Conservation (phyloP, 2,888 invertebrate species). For the Lochmaea capreae region DNA sequence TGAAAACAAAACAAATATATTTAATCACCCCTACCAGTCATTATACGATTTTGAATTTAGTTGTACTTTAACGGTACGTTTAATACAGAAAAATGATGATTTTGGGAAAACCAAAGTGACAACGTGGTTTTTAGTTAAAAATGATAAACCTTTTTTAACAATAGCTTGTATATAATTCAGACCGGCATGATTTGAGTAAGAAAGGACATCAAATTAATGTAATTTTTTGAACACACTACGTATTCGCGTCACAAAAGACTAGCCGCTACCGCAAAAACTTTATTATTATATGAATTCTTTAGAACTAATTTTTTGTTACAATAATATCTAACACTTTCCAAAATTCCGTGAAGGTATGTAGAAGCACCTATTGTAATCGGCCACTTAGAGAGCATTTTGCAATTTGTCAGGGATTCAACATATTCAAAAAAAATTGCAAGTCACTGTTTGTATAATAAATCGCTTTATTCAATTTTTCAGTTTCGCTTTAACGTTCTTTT, state of each 20-base stretch:
- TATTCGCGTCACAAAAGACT: not conserved
- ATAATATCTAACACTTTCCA: conserved; percentile 11
- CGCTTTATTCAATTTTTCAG: conserved; percentile 40
- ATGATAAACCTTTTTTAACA: no score
- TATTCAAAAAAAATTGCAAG: conserved; percentile 34
- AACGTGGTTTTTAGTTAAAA: no score
- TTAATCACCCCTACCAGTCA: no score
- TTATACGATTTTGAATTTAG: no score
- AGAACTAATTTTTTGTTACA: not conserved
- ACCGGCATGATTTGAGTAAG: no score
- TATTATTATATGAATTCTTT: not conserved
- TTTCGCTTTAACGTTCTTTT: conserved; percentile 39
- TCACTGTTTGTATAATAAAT: conserved; percentile 46
- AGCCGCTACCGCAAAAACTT: conserved; percentile 1
- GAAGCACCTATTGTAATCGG: conserved; percentile 21
- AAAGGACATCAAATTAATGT: not conserved
- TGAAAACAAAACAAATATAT: no score
- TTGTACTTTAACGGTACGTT: no score
- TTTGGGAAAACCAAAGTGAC: no score
- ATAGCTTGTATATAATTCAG: no score
- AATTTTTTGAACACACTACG: not conserved
- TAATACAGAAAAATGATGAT: no score
- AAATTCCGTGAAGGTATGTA: conserved; percentile 22
- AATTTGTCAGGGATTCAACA: conserved; percentile 36
- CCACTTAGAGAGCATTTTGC: conserved; percentile 40